Evolutionary conservation across 1,140 invertebrate genomes (phyloP), one percentile per base, ranked within the genome.

Genomic region (Listronotus oregonensis): DNA sequence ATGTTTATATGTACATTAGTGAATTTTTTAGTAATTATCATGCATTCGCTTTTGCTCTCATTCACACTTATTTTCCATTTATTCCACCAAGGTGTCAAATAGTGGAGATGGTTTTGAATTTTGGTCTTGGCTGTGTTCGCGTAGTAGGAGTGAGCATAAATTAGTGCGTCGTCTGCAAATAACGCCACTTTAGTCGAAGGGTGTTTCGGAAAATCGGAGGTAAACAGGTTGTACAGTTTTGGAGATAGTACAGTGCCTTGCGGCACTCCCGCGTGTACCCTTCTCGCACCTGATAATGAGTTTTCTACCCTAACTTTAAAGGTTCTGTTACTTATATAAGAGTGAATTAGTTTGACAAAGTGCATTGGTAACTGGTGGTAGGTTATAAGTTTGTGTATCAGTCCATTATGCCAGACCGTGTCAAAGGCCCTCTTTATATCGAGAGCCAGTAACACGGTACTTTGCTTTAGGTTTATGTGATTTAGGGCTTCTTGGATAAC

Each of bases 401-500:
- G 57, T 15, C 71, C 76, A 3, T 71, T 42, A 15, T 73, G 71
- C 75, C 75, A 78, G 3, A 77, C 73, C 56, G 27, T 68, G 57
- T 79, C 75, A 58, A 78, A 78, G 3, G 77, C 76, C 50, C 75
- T 77, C 50, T 75, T 66, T 9, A 77, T 60, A 39, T 78, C 75
- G 1, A 78, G 55, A 9, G 73, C 60, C 0, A 71, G 12, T 17
- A 70, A 52, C n/a, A 31, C 61, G 18, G 73, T 77, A 11, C 14
- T 15, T 57, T 72, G 10, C n/a, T 37, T 47, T n/a, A 9, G 1
- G 15, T 59, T 46, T 10, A 47, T 17, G 3, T 14, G 12, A 2
- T 62, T 1, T 74, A 72, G 9, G 10, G 34, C 15, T n/a, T 21
- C 9, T 4, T 21, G 11, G 44, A 34, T 3, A 58, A 42, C 6